A percentile compares a stretch with the other conserved stretches of the same genome.
phyloP scores from a whole-genome alignment of 2,797 vertebrate species.

The Silurus lanzhouensis region DNA sequence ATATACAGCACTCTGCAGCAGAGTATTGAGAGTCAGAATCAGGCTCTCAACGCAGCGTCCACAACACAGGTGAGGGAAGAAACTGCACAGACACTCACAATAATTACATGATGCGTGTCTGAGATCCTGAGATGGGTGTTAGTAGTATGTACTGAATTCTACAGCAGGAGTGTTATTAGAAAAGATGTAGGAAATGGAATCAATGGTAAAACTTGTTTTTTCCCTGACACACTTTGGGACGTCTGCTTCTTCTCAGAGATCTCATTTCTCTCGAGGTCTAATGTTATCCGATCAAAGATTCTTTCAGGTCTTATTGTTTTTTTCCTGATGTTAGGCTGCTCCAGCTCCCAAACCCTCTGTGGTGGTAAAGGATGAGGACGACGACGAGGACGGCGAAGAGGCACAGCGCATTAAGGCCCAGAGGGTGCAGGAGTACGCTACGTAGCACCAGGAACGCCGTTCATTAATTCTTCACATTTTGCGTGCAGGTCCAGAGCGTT shows the following conservation, averaged over 20 bases:
- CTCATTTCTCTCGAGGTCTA: background rate
- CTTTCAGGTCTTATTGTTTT: background rate
- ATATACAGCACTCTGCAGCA: constrained; percentile 87
- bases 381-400: constrained; percentile 90
- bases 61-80: constrained; percentile 64
- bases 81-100: too few species aligned
- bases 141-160: too few species aligned
- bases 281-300: background rate
- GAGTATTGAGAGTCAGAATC: too few species aligned
- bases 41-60: constrained; percentile 48
- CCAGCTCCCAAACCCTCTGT: constrained; percentile 56
- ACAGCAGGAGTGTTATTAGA: too few species aligned
- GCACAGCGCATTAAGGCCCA: constrained; percentile 84
- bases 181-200: too few species aligned
- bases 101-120: too few species aligned
- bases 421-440: constrained; percentile 73
- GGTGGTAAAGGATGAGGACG: constrained; percentile 73
- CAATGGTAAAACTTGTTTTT: background rate
- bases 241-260: background rate
- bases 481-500: constrained; percentile 88
- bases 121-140: too few species aligned
- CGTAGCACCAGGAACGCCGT: too few species aligned
- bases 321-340: constrained; percentile 33
- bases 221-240: background rate
- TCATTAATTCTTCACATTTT: background rate